phyloP scores from a whole-genome alignment of 2,797 vertebrate species.

The Muscicapa comitata region DNA sequence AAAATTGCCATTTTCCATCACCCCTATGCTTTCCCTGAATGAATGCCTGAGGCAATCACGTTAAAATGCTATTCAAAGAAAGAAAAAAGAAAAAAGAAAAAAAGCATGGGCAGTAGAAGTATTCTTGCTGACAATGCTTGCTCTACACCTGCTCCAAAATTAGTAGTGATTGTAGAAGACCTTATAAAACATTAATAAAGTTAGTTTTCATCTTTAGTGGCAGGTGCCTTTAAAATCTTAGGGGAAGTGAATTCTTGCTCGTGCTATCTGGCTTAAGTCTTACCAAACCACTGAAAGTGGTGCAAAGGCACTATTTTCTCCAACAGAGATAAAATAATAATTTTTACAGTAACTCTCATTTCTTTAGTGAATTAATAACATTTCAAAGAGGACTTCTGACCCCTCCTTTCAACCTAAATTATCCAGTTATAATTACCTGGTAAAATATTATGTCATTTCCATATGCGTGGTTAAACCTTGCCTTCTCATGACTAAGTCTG shows the following conservation, averaged over 20 bases:
- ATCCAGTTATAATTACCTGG: slow-evolving; percentile 12
- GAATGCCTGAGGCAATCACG: not conserved
- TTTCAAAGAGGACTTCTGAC: slow-evolving; percentile 22
- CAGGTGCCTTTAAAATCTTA: not conserved
- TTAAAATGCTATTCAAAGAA: not conserved
- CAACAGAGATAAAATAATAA: not conserved
- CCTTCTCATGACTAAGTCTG: not conserved
- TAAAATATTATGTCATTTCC: slow-evolving; percentile 36
- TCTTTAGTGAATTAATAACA: slow-evolving; percentile 35
- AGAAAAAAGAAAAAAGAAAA: not conserved
- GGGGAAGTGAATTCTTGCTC: not conserved
- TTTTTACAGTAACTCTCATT: not conserved
- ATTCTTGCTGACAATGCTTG: not conserved
- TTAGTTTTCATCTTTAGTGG: not conserved
- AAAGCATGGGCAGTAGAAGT: not conserved
- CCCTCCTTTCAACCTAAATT: not conserved
- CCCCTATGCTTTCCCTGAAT: slow-evolving; percentile 13
- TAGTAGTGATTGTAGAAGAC: not conserved
- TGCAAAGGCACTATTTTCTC: not conserved
- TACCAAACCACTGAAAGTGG: not conserved
- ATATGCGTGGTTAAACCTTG: not conserved
- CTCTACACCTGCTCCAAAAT: slow-evolving; percentile 22
- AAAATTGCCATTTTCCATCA: slow-evolving; percentile 29
- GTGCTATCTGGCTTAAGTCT: not conserved
- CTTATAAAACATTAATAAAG: slow-evolving; percentile 4